A percentile compares a stretch with the other conserved stretches of the same genome.
phyloP scores from a whole-genome alignment of 2,113 vertebrate genomes.

The Anseranas semipalmata region DNA sequence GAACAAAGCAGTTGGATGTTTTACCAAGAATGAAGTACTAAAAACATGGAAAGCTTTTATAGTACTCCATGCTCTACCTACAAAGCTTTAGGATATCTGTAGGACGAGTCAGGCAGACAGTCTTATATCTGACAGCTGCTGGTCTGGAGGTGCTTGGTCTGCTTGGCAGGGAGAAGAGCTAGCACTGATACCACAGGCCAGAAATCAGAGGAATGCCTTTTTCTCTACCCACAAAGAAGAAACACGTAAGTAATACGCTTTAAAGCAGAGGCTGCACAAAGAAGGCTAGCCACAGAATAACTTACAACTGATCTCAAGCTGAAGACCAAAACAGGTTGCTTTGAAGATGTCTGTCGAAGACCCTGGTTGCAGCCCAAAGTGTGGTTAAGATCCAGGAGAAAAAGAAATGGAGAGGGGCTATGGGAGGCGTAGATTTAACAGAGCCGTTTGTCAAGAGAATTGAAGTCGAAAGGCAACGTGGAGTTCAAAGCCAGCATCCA shows the following conservation, averaged over 20 bases:
- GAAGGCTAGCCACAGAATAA: background rate
- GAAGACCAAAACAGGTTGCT: slow-evolving; percentile 38
- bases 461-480: background rate
- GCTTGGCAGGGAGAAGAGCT: slow-evolving; percentile 3
- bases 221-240: slow-evolving; percentile 40
- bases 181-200: slow-evolving; percentile 8
- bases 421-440: background rate
- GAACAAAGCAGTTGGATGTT: background rate
- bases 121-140: slow-evolving; percentile 30
- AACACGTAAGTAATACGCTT: background rate
- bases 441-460: slow-evolving; percentile 9
- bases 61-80: background rate
- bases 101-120: background rate
- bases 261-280: background rate
- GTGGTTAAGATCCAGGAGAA: slow-evolving; percentile 12
- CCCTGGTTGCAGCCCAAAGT: background rate
- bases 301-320: background rate
- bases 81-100: background rate
- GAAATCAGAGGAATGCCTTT: slow-evolving; percentile 51
- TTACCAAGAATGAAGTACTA: background rate
- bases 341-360: slow-evolving; percentile 25
- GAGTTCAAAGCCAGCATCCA: background rate
- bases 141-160: slow-evolving; percentile 24
- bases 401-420: background rate
- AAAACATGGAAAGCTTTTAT: background rate